Evolutionary conservation across 2,113 vertebrate species (phyloP).

Genomic region (Bubalus kerabau): DNA sequence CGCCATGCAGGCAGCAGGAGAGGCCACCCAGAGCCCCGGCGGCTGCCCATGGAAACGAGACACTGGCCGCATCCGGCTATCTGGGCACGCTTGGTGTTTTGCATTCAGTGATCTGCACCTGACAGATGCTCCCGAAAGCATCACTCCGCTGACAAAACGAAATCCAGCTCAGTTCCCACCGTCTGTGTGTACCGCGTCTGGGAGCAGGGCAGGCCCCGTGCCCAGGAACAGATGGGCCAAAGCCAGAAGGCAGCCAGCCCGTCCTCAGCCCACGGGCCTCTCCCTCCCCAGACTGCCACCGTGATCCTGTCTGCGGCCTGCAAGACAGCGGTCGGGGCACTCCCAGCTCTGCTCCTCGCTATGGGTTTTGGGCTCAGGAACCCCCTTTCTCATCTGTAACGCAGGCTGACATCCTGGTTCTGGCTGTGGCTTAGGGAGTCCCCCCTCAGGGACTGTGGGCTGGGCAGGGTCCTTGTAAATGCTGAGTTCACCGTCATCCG

Average conservation of each 20-base stretch:
- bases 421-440: accelerated
- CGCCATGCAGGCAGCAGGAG: neutral
- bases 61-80: accelerated
- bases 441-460: neutral
- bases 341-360: accelerated
- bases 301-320: neutral
- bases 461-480: accelerated
- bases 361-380: neutral
- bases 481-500: accelerated
- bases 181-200: neutral
- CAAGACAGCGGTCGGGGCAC: accelerated
- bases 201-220: neutral
- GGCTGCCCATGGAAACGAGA: accelerated
- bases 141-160: constrained; percentile 20
- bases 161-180: neutral
- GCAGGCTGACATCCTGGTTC: neutral
- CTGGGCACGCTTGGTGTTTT: neutral
- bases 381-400: neutral
- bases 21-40: neutral
- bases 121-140: constrained; percentile 17
- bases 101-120: constrained; percentile 1
- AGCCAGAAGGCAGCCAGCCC: neutral
- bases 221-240: neutral
- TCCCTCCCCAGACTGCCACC: accelerated
- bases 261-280: neutral